A percentile compares a stretch with the other conserved stretches of the same genome.
phyloP scores from a whole-genome alignment of 2,797 vertebrate species.

The Nannoperca obscura region DNA sequence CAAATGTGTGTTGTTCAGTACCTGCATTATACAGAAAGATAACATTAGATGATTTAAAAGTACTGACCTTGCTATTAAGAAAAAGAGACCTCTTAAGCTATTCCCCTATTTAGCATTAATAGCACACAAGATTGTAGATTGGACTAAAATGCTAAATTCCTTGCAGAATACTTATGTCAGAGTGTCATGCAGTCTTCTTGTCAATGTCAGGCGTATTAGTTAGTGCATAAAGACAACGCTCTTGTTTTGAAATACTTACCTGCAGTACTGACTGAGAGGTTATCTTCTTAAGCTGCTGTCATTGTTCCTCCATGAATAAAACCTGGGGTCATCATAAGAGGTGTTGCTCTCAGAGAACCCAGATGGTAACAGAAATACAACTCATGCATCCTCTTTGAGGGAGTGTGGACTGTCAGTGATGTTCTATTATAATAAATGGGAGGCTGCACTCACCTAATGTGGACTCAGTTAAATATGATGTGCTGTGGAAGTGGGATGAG shows the following conservation, averaged over 20 bases:
- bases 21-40: not conserved
- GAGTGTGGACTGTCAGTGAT: not conserved
- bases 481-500: not conserved
- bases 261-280: conserved; percentile 20
- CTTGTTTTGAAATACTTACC: conserved; percentile 38
- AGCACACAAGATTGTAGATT: not conserved
- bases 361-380: conserved; percentile 34
- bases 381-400: conserved; percentile 13
- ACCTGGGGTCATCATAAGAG: conserved; percentile 11
- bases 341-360: conserved; percentile 14
- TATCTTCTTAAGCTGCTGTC: conserved; percentile 26
- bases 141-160: not conserved
- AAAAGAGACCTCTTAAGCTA: not conserved
- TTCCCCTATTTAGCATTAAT: not conserved
- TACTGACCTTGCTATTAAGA: not conserved
- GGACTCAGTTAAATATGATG: not conserved
- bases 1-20: not conserved
- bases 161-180: not conserved
- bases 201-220: conserved; percentile 23
- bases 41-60: not conserved
- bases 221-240: conserved; percentile 19
- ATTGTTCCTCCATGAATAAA: conserved; percentile 42
- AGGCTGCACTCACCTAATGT: conserved; percentile 9
- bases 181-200: conserved; percentile 6
- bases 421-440: conserved; percentile 18